A percentile compares a stretch with the other conserved stretches of the same genome.
These are phyloP conservation scores for Hemichromis elongatus DNA, from an alignment of 2,113 vertebrate species.

Conservation along the genomic window DNA sequence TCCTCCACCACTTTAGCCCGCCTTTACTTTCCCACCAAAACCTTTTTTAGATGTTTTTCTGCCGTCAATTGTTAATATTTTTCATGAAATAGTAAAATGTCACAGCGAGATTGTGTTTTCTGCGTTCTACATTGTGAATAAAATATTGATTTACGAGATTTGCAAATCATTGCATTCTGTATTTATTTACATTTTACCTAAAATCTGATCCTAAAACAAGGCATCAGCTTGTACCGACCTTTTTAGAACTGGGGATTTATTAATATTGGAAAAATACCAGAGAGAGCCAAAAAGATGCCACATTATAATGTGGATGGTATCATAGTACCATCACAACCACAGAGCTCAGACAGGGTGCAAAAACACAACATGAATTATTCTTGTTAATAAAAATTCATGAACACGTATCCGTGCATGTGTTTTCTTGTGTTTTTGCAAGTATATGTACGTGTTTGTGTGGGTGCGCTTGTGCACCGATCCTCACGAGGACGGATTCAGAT, in stretches of 20 bases:
- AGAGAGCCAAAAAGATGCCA: background rate
- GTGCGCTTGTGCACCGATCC: background rate
- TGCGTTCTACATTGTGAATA: background rate
- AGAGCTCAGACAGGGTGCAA: background rate
- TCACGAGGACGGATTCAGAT: background rate
- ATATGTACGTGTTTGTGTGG: background rate
- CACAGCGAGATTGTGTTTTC: background rate
- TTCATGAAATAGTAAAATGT: background rate
- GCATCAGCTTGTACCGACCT: background rate
- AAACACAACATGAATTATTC: slow-evolving; percentile 25
- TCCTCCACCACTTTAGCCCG: background rate
- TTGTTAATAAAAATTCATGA: slow-evolving; percentile 28
- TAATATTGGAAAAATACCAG: background rate
- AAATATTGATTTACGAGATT: background rate
- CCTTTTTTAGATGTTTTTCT: background rate
- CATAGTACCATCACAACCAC: background rate
- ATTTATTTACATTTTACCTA: background rate
- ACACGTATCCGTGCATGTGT: slow-evolving; percentile 3
- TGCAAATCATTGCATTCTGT: background rate
- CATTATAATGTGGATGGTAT: background rate
- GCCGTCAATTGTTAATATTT: background rate
- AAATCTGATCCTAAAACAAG: too few species aligned
- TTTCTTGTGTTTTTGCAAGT: background rate
- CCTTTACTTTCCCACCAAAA: background rate
- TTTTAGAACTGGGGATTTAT: background rate